A percentile compares a stretch with the other conserved stretches of the same genome.
phyloP scores from a whole-genome alignment of 2,113 vertebrate species.

The Castor canadensis region DNA sequence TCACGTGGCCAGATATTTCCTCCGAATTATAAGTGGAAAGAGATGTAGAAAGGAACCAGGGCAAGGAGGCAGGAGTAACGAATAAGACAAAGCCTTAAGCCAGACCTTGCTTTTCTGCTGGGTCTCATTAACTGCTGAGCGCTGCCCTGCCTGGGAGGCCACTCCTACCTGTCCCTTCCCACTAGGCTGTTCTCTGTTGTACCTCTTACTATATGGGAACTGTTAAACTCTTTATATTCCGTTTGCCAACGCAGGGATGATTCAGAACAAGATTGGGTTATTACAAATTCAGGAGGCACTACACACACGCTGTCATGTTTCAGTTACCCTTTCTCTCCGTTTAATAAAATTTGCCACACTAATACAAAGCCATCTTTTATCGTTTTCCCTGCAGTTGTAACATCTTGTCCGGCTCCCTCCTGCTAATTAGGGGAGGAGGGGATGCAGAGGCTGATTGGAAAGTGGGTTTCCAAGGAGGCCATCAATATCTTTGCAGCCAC shows the following conservation, averaged over 20 bases:
- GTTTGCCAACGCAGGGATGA: constrained; percentile 44
- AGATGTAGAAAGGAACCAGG: not conserved
- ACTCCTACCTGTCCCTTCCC: not conserved
- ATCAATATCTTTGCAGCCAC: not conserved
- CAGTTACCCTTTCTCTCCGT: constrained; percentile 63
- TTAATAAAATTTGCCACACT: constrained; percentile 66
- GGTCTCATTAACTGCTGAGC: constrained; percentile 28
- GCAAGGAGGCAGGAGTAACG: not conserved
- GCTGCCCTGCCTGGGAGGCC: not conserved
- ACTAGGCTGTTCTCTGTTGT: not conserved
- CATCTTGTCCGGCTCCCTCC: constrained; percentile 69
- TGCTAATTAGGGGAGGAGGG: constrained; percentile 75
- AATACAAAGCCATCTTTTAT: constrained; percentile 51
- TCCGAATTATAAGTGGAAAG: constrained; percentile 40
- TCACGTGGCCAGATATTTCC: constrained; percentile 19
- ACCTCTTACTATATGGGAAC: constrained; percentile 64
- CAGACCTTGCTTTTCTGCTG: constrained; percentile 32
- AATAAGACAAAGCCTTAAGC: constrained; percentile 47
- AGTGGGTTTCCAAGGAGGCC: constrained; percentile 49
- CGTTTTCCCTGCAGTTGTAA: constrained; percentile 53
- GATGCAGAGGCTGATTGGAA: constrained; percentile 34
- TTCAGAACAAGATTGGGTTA: constrained; percentile 65
- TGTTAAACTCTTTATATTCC: constrained; percentile 49
- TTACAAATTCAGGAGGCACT: constrained; percentile 63
- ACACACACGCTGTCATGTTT: constrained; percentile 27